These are phyloP conservation scores for Troides helena DNA, from an alignment of 2,888 invertebrate genomes.

Conservation along the genomic window DNA sequence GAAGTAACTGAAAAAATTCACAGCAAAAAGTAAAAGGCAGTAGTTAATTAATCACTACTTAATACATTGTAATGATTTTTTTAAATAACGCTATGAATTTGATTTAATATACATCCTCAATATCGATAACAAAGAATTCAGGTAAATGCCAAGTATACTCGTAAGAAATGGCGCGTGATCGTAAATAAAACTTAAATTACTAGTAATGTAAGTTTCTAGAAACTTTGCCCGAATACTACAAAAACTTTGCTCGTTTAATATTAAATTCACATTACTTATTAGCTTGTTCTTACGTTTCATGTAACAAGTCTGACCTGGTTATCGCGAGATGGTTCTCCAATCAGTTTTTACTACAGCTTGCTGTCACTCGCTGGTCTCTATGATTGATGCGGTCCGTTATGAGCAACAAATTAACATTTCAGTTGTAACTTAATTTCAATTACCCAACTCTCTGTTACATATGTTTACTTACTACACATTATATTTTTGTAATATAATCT, in stretches of 20 bases:
- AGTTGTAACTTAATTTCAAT: neutral
- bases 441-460: neutral
- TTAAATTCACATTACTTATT: neutral
- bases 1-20: no score
- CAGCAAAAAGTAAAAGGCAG: no score
- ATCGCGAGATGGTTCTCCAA: neutral
- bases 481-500: neutral
- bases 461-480: neutral
- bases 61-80: neutral
- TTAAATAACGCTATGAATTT: neutral
- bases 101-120: neutral
- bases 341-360: neutral
- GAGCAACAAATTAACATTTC: neutral
- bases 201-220: neutral
- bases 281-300: neutral
- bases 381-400: neutral
- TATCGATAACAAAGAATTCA: neutral
- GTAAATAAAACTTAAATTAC: neutral
- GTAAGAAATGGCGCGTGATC: neutral
- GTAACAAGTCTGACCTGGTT: conserved; percentile 1
- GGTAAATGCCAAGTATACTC: neutral
- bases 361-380: neutral
- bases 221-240: neutral
- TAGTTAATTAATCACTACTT: no score
- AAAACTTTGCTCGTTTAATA: neutral